Base-by-base conservation (phyloP, 1,140 invertebrate genomes). In the Aphelenchoides besseyi region DNA sequence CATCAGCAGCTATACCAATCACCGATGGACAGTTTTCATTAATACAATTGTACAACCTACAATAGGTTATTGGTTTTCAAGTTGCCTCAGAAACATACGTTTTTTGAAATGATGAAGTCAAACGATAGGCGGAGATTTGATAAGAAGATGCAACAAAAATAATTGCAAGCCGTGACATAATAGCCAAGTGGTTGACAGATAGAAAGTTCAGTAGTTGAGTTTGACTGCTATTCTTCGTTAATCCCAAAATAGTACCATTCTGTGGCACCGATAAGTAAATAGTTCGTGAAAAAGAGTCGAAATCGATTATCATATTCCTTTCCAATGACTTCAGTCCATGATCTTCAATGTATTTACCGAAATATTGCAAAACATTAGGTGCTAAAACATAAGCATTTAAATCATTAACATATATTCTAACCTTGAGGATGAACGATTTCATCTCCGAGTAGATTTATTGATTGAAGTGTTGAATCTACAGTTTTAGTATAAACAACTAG, bases 81-180 rank as follows among this genome's bases (percentile, higher is more conserved):
- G n/a, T n/a, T n/a, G n/a, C n/a, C n/a, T n/a, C n/a, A n/a, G n/a
- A n/a, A n/a, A n/a, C 78, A 55, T 66, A 80, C 77, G 53, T 54
- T 66, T 72, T 72, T 61, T 76, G 72, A 73, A 80, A 78, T 8
- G 79, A 73, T 28, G 72, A 75, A 12, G 81, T 84, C 9, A 79
- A 37, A 5, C 81, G 72, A 69, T 84, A 83, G 2, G 79, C 73
- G 9, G 70, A 55, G 12, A 83, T 75, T 37, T 77, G 59, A 69
- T 85, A 83, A 16, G 81, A 37, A 1, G 78, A 70, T 9, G 83
- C 80, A 9, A 85, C 33, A 36, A 83, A 32, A 5, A 83, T 55
- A 2, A 73, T 36, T 0, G 81, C 82, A 62, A 69, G 69, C 3
- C 41, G 55, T 5, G 75, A 68, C 36, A 85, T 64, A 32, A 85